These are phyloP conservation scores for Panthera uncia DNA, from an alignment of 2,113 vertebrate genomes.

Conservation along the genomic window DNA sequence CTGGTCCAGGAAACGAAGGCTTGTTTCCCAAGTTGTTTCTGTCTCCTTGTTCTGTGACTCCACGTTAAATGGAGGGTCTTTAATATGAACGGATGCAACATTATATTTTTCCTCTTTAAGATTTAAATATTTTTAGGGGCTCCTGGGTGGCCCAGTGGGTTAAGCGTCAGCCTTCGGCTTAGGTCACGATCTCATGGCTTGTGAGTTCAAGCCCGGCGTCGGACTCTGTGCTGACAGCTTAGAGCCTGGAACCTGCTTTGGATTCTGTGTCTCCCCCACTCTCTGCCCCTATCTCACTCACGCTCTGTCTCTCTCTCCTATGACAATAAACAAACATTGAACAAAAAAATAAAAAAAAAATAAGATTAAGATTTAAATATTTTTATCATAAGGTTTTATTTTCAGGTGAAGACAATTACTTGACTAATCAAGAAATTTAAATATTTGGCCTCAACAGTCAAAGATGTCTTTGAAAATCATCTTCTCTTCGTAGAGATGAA, in stretches of 20 bases:
- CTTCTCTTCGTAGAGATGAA: conserved; percentile 38
- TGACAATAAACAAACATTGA: too few relatives aligned
- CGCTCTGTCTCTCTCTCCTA: too few relatives aligned
- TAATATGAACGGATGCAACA: neutral
- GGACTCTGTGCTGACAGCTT: too few relatives aligned
- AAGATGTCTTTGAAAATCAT: conserved; percentile 48
- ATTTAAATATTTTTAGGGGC: conserved; percentile 28
- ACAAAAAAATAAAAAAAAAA: too few relatives aligned
- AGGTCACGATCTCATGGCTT: too few relatives aligned
- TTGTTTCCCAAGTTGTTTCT: neutral
- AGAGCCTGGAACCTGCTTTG: too few relatives aligned
- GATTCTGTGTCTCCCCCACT: too few relatives aligned
- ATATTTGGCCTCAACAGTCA: neutral
- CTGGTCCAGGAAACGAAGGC: neutral
- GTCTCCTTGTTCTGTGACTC: neutral
- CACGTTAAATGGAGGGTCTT: neutral
- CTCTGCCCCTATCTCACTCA: too few relatives aligned
- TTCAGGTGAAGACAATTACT: conserved; percentile 42
- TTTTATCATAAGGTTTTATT: conserved; percentile 41
- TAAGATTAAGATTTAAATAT: neutral
- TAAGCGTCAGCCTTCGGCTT: too few relatives aligned
- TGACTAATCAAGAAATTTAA: conserved; percentile 49
- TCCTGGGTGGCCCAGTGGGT: too few relatives aligned
- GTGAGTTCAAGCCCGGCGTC: too few relatives aligned
- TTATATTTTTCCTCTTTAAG: neutral